Evolutionary conservation across 2,888 invertebrate species (phyloP).

Genomic region (Spodoptera exigua): DNA sequence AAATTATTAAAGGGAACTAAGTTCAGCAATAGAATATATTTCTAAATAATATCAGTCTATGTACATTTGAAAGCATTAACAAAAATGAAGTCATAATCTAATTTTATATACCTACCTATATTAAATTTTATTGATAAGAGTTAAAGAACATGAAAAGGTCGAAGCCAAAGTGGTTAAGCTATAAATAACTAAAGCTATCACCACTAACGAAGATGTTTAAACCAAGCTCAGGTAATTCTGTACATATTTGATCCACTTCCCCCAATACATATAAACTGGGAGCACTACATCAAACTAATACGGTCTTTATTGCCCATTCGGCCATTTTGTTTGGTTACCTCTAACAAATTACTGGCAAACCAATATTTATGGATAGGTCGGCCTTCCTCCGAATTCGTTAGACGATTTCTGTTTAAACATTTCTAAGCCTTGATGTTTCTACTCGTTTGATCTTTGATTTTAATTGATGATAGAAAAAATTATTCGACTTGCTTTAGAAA

Average conservation of each 20-base stretch:
- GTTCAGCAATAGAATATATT: no score
- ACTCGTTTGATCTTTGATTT: background rate
- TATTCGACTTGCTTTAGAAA: no score
- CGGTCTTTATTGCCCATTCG: constrained; percentile 46
- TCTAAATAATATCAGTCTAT: no score
- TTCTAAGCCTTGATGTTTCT: constrained; percentile 12
- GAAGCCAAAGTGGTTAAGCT: no score
- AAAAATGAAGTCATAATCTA: no score
- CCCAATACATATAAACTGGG: constrained; percentile 9
- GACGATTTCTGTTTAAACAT: constrained; percentile 5
- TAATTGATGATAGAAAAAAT: background rate
- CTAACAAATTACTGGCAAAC: constrained; percentile 56
- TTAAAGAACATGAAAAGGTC: no score
- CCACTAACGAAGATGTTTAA: background rate
- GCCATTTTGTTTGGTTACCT: constrained; percentile 46
- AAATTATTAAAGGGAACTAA: no score
- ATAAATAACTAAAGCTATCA: no score
- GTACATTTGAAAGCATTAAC: no score
- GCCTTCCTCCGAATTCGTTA: constrained; percentile 8
- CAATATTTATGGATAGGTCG: constrained; percentile 53
- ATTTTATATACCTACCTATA: no score
- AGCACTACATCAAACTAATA: constrained; percentile 43
- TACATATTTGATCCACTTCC: constrained; percentile 18
- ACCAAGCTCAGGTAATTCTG: constrained; percentile 4
- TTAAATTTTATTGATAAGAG: no score